Evolutionary conservation across 2,113 vertebrate genomes (phyloP), one percentile per base, ranked within the genome.

Genomic region (Tichodroma muraria): DNA sequence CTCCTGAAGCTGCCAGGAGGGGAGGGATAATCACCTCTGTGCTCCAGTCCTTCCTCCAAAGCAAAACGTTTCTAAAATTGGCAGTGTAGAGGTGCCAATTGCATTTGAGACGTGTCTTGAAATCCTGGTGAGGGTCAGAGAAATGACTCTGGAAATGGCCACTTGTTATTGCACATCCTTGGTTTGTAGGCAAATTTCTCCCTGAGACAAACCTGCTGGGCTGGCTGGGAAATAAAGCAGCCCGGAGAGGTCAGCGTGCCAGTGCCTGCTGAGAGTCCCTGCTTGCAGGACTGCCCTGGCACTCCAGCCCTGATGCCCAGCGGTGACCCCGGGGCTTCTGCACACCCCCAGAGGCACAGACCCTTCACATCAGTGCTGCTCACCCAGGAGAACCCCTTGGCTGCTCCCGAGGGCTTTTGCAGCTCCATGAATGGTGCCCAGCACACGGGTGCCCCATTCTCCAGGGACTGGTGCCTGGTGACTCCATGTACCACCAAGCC

Each of bases 21-120:
- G 63, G 83, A 84, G 56, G 91, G 75, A 95, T 76, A 85, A 96
- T 88, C 94, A 95, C 96, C 80, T 84, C 88, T 77, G 87, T 49
- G 86, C 83, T 93, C 81, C 75, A 90, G 77, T 21, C 66, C 80
- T 88, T 88, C 76, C 85, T 95, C 83, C 84, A 89, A 96, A 95
- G 69, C 81, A 95, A 91, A 97, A 73, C 0, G 21, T 91, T 95
- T 85, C 90, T 96, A 95, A 96, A 95, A 94, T 75, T 75, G 87
- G 70, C 78, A 91, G 72, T 2, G 10, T 20, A 35, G 77, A 91
- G 66, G 38, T 81, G 87, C 73, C 93, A 90, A 69, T 31, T 93
- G 65, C 47, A 19, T 92, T 60, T 76, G 85, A 88, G 73, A 80
- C 0, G 4, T 53, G 61, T 81, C 80, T 76, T 49, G 59, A 90